Evolutionary conservation across 2,888 invertebrate genomes (phyloP).

Genomic region (Slavum lentiscoides): DNA sequence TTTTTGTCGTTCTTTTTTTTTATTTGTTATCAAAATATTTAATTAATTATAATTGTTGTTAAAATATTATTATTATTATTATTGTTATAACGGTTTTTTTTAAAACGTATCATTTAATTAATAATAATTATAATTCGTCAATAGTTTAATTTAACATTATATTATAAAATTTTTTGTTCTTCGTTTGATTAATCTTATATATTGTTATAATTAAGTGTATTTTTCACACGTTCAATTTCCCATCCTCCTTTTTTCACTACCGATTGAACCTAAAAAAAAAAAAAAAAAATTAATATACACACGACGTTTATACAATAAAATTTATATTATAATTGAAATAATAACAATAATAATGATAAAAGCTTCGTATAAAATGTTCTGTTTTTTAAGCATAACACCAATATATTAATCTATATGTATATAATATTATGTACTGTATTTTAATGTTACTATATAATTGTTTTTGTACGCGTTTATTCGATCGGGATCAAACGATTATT

Average conservation of each 20-base stretch:
- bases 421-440: not conserved
- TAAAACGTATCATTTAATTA: conserved; percentile 46
- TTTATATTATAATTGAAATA: conserved; percentile 15
- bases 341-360: not conserved
- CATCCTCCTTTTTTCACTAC: not conserved
- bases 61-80: conserved; percentile 31
- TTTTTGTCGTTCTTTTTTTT: conserved; percentile 52
- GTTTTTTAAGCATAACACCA: conserved; percentile 28
- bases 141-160: conserved; percentile 49
- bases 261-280: too few relatives aligned
- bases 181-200: conserved; percentile 8
- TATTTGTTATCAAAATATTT: conserved; percentile 52
- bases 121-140: conserved; percentile 50
- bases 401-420: not conserved
- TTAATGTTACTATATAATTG: not conserved
- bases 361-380: not conserved
- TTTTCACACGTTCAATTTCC: not conserved
- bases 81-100: conserved; percentile 43
- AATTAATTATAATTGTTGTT: conserved; percentile 53
- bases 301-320: conserved; percentile 5
- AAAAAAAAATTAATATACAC: conserved; percentile 17
- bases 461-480: not conserved
- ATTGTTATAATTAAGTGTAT: not conserved
- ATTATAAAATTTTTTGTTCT: conserved; percentile 12
- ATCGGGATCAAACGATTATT: not conserved